Percentiles rank a stretch among this genome's conserved stretches.
Conservation (phyloP, 64 coral and sea anemone species). For the Actinia equina region DNA sequence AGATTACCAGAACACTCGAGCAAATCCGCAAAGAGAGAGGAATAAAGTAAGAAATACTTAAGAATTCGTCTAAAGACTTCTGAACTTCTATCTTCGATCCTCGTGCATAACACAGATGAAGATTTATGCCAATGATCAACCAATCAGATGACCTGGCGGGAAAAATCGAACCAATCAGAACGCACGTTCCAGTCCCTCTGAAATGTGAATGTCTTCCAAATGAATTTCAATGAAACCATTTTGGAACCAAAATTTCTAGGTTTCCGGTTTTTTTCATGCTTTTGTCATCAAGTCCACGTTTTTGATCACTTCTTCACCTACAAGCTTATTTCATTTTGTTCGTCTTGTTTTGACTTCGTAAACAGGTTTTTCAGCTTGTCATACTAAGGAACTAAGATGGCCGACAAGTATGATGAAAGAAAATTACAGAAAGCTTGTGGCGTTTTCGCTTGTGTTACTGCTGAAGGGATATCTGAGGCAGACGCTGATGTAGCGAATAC, state of each 20-base stretch:
- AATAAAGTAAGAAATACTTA: neutral
- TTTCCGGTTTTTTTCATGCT: neutral
- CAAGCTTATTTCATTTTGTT: neutral
- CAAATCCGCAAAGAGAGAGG: neutral
- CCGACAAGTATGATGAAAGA: constrained; percentile 26
- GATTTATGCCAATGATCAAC: neutral
- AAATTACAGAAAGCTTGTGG: constrained; percentile 79
- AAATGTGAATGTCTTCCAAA: neutral
- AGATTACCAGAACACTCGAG: neutral
- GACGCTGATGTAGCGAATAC: constrained; percentile 87
- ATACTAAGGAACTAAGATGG: constrained; percentile 23
- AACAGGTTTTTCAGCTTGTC: neutral
- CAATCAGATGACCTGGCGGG: neutral
- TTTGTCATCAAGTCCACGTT: neutral
- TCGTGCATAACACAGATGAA: neutral
- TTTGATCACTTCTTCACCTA: neutral
- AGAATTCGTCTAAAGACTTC: neutral
- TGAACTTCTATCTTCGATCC: neutral
- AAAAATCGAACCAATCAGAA: neutral
- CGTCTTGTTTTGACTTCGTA: neutral
- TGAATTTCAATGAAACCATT: no score
- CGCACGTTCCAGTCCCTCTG: neutral
- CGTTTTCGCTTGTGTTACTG: constrained; percentile 85
- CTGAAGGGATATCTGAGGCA: constrained; percentile 68
- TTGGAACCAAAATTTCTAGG: no score